Evolutionary conservation across 2,113 vertebrate species (phyloP), one percentile per base, ranked within the genome.

Genomic region (Ranitomeya variabilis): DNA sequence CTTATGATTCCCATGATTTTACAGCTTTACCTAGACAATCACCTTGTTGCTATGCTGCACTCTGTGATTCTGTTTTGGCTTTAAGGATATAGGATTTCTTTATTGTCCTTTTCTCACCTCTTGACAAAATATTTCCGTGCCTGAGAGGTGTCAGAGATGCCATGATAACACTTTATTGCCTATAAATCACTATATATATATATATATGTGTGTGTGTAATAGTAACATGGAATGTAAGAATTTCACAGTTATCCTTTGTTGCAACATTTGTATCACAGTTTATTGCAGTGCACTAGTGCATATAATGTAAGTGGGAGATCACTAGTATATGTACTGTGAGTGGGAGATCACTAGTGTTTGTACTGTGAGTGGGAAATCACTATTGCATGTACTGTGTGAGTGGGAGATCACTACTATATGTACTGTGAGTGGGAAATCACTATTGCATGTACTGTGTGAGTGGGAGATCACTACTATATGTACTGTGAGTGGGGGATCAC

Each of bases 111-210:
- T 31, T 71, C 19, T 16, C 45, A 71, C 82, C 21, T 69, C 15
- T 71, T 71, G 21, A 21, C 21, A 84, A 16, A 84, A 18, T 57
- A 57, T 84, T 69, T 69, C 45, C 16, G 31, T 23, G 62, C 10
- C 62, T 52, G 74, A 9, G 18, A 78, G 51, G 16, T 55, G 66
- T 78, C 51, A 13, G 76, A 78, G 51, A 13, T 67, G 21, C 19
- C 7, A 51, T 13, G 62, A 16, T 67, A 69, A 69, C 18, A 26
- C 64, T 84, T 84, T 23, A 15, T n/a, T 55, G n/a, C 45, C 51
- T 26, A 84, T 84, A 84, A 67, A 84, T 55, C 23, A 2, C 26
- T 31, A 31, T 82, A 14, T 83, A 67, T 69, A 11, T n/a, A n/a
- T n/a, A n/a, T n/a, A n/a, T n/a, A n/a, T n/a, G n/a, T n/a, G n/a